Conservation (phyloP, 30 jellyfish, hydroid and myxozoan species). For the Aurelia aurita region DNA sequence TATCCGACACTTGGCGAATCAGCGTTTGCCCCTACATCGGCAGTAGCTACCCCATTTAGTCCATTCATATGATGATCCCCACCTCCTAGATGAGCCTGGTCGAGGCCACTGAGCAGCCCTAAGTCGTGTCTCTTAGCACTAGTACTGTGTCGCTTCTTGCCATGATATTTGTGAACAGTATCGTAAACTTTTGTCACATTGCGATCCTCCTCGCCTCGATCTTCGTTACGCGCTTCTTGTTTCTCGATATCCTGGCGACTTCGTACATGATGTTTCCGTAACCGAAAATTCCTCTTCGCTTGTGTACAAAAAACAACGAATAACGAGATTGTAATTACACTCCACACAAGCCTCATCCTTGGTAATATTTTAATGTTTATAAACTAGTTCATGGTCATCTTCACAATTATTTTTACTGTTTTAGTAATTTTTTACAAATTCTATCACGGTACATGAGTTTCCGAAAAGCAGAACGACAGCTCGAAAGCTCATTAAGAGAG, state of each 20-base stretch:
- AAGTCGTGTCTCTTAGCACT: slow-evolving; percentile 68
- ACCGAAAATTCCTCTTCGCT: slow-evolving; percentile 22
- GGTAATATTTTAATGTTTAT: neutral
- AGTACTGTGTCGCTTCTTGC: slow-evolving; percentile 2
- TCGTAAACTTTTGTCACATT: slow-evolving; percentile 71
- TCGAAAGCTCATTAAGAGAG: neutral
- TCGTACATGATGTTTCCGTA: slow-evolving; percentile 16
- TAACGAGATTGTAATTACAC: neutral
- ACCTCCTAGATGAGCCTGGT: neutral
- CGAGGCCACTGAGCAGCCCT: slow-evolving; percentile 30
- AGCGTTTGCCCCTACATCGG: slow-evolving; percentile 36
- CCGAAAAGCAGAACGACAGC: neutral
- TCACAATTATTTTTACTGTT: slow-evolving; percentile 19
- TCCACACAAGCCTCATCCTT: slow-evolving; percentile 43
- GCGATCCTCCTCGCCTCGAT: slow-evolving; percentile 50
- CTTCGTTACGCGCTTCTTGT: slow-evolving; percentile 26
- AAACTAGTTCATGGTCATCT: slow-evolving; percentile 8
- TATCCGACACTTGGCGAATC: slow-evolving; percentile 48
- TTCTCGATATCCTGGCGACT: slow-evolving; percentile 34
- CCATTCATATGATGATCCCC: slow-evolving; percentile 26
- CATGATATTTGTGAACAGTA: slow-evolving; percentile 59
- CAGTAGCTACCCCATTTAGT: slow-evolving; percentile 39
- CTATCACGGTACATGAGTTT: slow-evolving; percentile 12
- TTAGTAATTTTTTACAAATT: slow-evolving; percentile 4
- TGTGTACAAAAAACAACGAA: neutral